Percentiles rank a stretch among this genome's conserved stretches.
Evolutionary conservation across 2,113 vertebrate genomes (phyloP).

Genomic region (Tonatia bakeri): DNA sequence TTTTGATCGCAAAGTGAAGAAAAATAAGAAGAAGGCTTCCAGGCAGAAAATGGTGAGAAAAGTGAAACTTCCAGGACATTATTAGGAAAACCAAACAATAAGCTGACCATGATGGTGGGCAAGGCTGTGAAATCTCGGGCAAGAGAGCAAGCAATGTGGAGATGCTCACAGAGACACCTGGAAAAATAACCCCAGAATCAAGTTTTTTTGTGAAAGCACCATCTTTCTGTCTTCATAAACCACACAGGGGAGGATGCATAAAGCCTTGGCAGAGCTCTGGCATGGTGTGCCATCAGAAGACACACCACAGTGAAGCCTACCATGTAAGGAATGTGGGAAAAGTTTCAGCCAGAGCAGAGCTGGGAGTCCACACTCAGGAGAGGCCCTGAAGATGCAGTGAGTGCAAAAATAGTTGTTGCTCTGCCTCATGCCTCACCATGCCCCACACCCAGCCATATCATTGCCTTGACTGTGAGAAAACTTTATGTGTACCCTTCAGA

Average conservation of each 20-base stretch:
- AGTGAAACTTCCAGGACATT: background rate
- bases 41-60: background rate
- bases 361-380: background rate
- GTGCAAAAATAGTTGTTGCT: background rate
- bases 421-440: background rate
- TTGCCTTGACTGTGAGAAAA: background rate
- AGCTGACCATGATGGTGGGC: too few species aligned
- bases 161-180: background rate
- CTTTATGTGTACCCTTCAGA: background rate
- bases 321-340: background rate
- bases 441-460: background rate
- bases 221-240: background rate
- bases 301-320: background rate
- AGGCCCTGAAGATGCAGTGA: background rate
- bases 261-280: background rate
- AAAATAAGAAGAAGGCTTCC: background rate
- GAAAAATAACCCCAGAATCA: background rate
- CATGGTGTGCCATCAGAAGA: background rate
- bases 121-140: background rate
- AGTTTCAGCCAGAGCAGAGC: background rate
- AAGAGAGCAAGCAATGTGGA: background rate
- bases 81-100: background rate
- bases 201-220: background rate
- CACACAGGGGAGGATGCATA: background rate
- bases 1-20: background rate